Base-by-base conservation (phyloP, 2,888 invertebrate species). In the Polyploca ridens region DNA sequence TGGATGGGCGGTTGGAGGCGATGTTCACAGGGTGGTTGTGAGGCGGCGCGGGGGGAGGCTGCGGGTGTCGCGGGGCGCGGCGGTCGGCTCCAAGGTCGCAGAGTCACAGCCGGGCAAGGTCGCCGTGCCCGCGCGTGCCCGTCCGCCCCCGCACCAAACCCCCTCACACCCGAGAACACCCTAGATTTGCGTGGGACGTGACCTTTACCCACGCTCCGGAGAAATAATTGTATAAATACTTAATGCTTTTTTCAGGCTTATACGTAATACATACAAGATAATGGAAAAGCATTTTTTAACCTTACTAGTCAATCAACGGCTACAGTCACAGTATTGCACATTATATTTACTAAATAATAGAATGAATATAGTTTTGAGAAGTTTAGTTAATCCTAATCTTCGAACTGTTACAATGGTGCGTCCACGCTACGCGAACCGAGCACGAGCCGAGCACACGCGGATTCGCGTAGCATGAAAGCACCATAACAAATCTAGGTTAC, bases 71-170 rank as follows among this genome's bases (percentile, higher is more conserved):
- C 66, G 73, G 76, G 67, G 77, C 74, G 77, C 54, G 78, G 73
- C 79, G 83, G 79, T 81, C 85, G 88, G 91, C 89, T 90, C 91
- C 92, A 93, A 93, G 93, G 93, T 93, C 93, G 90, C 91, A 90
- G 92, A 93, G 93, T 94, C 93, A 94, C 92, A 89, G 92, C 93
- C 93, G 93, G 93, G 93, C 93, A 94, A 93, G 93, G 93, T 93
- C 93, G 85, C 85, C 86, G 87, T 90, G 91, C 90, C 92, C 91
- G 91, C 92, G 90, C 91, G 90, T 90, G 91, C 90, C 88, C 86
- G 80, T 76, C 70, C 82, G 70, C 72, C 71, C 82, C 80, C 82
- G 77, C 83, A 66, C 82, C 75, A 54, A 75, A 67, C 78, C 76
- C 73, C 83, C 79, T 73, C 84, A 80, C 89, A 82, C 91, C 91